Percentiles rank a stretch among this genome's conserved stretches.
These are phyloP conservation scores for Bubo scandiacus DNA, from an alignment of 2,113 vertebrate species.

Conservation along the genomic window DNA sequence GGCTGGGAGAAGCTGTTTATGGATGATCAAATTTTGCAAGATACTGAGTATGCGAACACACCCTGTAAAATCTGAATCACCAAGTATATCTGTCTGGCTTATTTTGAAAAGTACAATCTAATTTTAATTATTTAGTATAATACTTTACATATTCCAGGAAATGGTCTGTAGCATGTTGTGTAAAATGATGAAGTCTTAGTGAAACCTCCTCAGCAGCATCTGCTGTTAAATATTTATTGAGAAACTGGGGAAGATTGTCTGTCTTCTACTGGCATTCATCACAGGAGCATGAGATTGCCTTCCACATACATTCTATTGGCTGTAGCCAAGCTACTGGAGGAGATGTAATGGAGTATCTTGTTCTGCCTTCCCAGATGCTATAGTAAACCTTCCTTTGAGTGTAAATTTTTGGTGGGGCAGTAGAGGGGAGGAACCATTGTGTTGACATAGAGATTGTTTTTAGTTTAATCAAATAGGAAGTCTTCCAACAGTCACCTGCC, in stretches of 20 bases:
- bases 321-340: neutral
- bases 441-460: neutral
- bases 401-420: neutral
- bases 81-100: slow-evolving; percentile 21
- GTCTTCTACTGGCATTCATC: neutral
- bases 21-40: slow-evolving; percentile 45
- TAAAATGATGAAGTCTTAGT: slow-evolving; percentile 25
- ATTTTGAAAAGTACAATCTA: slow-evolving; percentile 21
- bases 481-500: neutral
- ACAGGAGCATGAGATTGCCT: neutral
- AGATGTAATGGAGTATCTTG: neutral
- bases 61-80: slow-evolving; percentile 41
- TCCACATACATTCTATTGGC: neutral
- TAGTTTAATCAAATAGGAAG: neutral
- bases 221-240: slow-evolving; percentile 42
- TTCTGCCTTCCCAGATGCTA: neutral
- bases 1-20: slow-evolving; percentile 11
- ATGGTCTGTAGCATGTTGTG: slow-evolving; percentile 16
- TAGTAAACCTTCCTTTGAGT: neutral
- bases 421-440: neutral
- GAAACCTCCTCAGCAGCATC: slow-evolving; percentile 4
- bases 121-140: slow-evolving; percentile 53
- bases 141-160: slow-evolving; percentile 32
- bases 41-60: slow-evolving; percentile 17
- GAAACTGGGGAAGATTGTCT: neutral